Evolutionary conservation across 2,797 vertebrate species (phyloP).

Genomic region (Pteropus rufus): DNA sequence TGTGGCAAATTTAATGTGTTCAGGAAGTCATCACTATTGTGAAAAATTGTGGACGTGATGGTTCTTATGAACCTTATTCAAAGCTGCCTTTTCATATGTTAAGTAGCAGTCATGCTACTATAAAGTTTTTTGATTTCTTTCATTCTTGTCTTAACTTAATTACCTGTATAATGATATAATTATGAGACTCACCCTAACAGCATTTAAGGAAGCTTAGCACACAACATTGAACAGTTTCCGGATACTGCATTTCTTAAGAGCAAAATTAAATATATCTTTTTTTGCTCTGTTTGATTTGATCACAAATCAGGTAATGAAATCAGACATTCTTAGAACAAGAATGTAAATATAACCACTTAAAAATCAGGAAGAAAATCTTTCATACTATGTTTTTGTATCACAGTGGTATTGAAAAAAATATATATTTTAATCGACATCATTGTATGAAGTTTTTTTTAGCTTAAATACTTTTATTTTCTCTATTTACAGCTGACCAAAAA

Average conservation of each 20-base stretch:
- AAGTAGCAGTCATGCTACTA: neutral
- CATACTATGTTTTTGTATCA: neutral
- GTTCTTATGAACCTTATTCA: neutral
- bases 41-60: neutral
- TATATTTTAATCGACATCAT: neutral
- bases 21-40: neutral
- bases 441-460: neutral
- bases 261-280: neutral
- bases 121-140: neutral
- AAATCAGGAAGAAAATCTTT: conserved; percentile 7
- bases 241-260: neutral
- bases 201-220: neutral
- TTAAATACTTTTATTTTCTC: conserved; percentile 25
- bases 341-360: neutral
- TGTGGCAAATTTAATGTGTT: neutral
- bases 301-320: neutral
- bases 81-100: neutral
- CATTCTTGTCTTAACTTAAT: neutral
- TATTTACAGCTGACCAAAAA: neutral
- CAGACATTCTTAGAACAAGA: neutral
- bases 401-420: neutral
- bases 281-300: neutral
- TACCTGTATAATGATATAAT: neutral
- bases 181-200: neutral
- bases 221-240: neutral